phyloP scores from a whole-genome alignment of 2,888 invertebrate species.

The Lordiphosa andalusiaca region DNA sequence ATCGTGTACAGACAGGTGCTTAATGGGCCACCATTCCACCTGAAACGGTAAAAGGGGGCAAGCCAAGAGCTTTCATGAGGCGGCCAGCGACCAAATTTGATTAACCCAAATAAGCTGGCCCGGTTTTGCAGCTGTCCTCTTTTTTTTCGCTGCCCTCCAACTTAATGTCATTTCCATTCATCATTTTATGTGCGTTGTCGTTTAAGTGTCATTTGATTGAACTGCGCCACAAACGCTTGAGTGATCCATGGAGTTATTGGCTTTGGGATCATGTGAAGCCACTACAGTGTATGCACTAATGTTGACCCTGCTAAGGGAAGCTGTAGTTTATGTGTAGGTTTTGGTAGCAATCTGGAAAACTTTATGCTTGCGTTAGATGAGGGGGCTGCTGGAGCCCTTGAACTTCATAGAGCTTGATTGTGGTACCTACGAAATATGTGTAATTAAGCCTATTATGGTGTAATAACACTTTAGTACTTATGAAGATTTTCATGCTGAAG shows the following conservation, averaged over 20 bases:
- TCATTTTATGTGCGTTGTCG: constrained; percentile 39
- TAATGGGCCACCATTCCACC: constrained; percentile 38
- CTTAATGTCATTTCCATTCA: constrained; percentile 57
- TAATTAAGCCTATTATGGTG: constrained; percentile 24
- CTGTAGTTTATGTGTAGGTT: background rate
- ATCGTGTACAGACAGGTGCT: constrained; percentile 50
- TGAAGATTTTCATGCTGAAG: background rate
- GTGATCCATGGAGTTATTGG: constrained; percentile 33
- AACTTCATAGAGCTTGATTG: constrained; percentile 15
- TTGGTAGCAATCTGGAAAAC: constrained; percentile 5
- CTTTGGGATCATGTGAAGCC: constrained; percentile 20
- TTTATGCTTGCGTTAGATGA: constrained; percentile 5
- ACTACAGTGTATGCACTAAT: constrained; percentile 23
- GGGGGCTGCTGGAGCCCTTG: constrained; percentile 11
- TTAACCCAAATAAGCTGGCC: constrained; percentile 62
- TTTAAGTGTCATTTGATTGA: constrained; percentile 26
- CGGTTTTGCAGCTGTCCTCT: constrained; percentile 18
- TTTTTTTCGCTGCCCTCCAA: constrained; percentile 19
- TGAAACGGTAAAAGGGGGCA: background rate
- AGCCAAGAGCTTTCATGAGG: constrained; percentile 31
- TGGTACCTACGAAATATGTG: background rate
- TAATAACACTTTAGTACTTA: constrained; percentile 18
- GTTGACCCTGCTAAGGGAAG: constrained; percentile 8
- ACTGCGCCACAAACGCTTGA: constrained; percentile 14
- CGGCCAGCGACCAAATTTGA: constrained; percentile 56